A percentile compares a stretch with the other conserved stretches of the same genome.
These are phyloP conservation scores for Rhincodon typus DNA, from an alignment of 2,797 vertebrate genomes.

Conservation along the genomic window DNA sequence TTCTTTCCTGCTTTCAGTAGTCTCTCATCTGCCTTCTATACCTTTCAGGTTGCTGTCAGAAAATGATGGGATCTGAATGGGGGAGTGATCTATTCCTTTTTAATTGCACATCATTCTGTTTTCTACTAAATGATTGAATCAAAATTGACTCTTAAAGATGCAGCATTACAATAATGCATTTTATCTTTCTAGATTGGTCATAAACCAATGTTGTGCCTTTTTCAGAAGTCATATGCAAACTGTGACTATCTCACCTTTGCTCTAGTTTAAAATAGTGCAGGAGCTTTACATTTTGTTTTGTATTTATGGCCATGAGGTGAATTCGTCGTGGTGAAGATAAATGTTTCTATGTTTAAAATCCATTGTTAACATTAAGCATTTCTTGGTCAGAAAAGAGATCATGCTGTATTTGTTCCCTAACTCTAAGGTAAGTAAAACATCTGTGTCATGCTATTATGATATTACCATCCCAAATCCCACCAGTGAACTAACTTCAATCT, in stretches of 20 bases:
- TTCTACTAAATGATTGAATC: neutral
- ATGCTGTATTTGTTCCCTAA: neutral
- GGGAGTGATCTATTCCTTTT: neutral
- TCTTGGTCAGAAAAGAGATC: neutral
- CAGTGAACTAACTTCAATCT: neutral
- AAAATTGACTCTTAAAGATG: neutral
- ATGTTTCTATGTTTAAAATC: neutral
- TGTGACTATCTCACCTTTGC: neutral
- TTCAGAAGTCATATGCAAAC: neutral
- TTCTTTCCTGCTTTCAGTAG: neutral
- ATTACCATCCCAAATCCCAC: neutral
- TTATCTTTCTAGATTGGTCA: neutral
- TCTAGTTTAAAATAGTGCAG: neutral
- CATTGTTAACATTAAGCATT: neutral
- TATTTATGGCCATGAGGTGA: neutral
- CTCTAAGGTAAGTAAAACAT: neutral
- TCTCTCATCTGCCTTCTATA: neutral
- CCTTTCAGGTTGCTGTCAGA: neutral
- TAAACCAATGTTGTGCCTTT: neutral
- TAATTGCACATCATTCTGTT: neutral
- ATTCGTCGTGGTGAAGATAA: neutral
- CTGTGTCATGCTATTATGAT: neutral
- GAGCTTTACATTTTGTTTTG: neutral
- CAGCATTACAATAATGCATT: neutral
- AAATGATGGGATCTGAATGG: neutral